Evolutionary conservation across 2,113 vertebrate species (phyloP), one percentile per base, ranked within the genome.

Genomic region (Platichthys stellatus): DNA sequence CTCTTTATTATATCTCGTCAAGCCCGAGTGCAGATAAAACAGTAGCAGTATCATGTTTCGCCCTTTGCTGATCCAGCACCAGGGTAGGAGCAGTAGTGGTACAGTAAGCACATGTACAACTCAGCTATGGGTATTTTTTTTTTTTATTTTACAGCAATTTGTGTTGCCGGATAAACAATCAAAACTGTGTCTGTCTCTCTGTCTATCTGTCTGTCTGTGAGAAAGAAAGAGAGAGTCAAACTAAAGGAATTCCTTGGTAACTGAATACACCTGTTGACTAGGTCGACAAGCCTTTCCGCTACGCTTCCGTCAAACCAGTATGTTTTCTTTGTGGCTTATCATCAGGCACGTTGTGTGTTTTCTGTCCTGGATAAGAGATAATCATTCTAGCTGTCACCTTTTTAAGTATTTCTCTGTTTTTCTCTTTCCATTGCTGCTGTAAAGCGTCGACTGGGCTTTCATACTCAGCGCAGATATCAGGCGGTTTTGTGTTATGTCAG

Each of bases 241-340:
- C 31, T 31, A 31, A 31, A 31, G 31, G 31, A 31, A 31, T 31
- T 31, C 31, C 31, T 31, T 31, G 31, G 31, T 6, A 5, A 31
- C 31, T 31, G 53, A 71, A 78, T 66, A 21, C 38, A 74, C 66
- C 71, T 53, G 78, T 49, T 89, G 86, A 88, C 78, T 84, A 73
- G 82, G 47, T 35, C 28, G 11, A 65, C 62, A 80, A 73, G 47
- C 24, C 63, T 89, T 75, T 60, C 54, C 24, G 23, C 56, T 56
- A 56, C 35, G 66, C 72, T 73, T 80, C 70, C 40, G 68, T 82
- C 57, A 17, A 24, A 47, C 40, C 67, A 40, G 24, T 71, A 23
- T 74, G 79, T 87, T 84, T 87, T 86, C 58, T 81, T 69, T 75
- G 63, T 0, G 21, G 26, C 45, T 75, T 59, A 43, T 78, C 59